phyloP scores from a whole-genome alignment of 92 coral and sea anemone species.

The Zoanthus sansibaricus region DNA sequence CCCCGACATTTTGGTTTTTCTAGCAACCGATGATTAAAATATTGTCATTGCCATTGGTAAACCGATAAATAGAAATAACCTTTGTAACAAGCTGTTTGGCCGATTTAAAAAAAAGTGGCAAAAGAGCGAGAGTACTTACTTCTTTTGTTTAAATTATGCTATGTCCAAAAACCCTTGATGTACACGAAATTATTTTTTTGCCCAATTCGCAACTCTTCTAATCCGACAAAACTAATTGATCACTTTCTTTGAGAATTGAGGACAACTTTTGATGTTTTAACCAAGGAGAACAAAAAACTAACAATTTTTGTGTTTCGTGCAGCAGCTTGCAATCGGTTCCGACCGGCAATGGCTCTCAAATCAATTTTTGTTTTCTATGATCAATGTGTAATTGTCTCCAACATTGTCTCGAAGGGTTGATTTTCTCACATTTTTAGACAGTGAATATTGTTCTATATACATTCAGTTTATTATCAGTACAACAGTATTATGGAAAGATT shows the following conservation, averaged over 20 bases:
- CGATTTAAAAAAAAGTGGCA: constrained; percentile 36
- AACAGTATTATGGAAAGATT: too few relatives aligned
- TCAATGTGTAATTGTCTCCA: constrained; percentile 14
- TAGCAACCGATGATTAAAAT: neutral
- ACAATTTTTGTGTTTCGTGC: constrained; percentile 41
- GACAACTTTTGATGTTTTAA: neutral
- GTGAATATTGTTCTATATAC: too few relatives aligned
- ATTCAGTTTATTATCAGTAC: too few relatives aligned
- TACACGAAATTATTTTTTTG: constrained; percentile 34
- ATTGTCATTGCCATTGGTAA: neutral
- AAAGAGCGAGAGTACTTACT: constrained; percentile 21
- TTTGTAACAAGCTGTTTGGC: constrained; percentile 25
- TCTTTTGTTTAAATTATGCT: constrained; percentile 27
- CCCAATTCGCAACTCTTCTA: neutral
- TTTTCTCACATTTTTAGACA: too few relatives aligned
- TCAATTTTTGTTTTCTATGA: constrained; percentile 8
- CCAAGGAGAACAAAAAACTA: neutral
- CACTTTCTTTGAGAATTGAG: neutral
- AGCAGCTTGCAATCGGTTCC: neutral
- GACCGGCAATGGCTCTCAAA: constrained; percentile 21
- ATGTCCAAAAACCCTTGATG: constrained; percentile 36
- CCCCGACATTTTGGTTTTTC: constrained; percentile 6
- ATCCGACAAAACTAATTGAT: neutral
- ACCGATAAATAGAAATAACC: neutral
- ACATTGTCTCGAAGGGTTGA: neutral